phyloP scores from a whole-genome alignment of 2,888 invertebrate species.

The Diarsia dahlii region DNA sequence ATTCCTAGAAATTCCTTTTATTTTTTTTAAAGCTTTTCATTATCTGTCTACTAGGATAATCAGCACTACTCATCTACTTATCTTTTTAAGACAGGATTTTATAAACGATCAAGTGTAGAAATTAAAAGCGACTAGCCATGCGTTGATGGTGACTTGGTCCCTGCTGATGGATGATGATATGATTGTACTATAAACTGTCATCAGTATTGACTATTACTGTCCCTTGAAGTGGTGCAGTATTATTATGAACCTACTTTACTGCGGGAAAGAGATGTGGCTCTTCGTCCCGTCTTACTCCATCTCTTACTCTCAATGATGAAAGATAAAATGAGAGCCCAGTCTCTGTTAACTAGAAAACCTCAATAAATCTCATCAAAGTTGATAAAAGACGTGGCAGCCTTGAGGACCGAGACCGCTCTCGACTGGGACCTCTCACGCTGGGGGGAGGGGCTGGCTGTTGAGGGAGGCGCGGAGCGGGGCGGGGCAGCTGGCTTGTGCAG shows the following conservation, averaged over 20 bases:
- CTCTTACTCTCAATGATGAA: not conserved
- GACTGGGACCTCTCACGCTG: constrained; percentile 82
- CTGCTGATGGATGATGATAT: not conserved
- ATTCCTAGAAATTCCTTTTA: no score
- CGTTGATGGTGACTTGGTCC: not conserved
- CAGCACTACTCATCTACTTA: not conserved
- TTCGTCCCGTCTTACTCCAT: not conserved
- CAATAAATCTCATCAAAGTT: constrained; percentile 87
- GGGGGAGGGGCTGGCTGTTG: constrained; percentile 78
- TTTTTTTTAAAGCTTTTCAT: no score
- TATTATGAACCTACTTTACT: not conserved
- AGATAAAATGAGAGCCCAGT: not conserved
- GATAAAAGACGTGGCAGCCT: constrained; percentile 85
- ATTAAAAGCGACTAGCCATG: not conserved
- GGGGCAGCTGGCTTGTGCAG: constrained; percentile 83
- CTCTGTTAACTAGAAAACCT: constrained; percentile 23
- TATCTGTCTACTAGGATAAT: no score
- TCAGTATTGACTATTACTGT: not conserved
- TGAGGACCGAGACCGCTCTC: constrained; percentile 84
- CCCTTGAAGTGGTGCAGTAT: not conserved
- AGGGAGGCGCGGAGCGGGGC: constrained; percentile 82
- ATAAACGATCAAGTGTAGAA: not conserved
- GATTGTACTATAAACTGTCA: not conserved
- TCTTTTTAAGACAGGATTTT: not conserved
- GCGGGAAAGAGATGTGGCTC: not conserved